Evolutionary conservation across 2,888 invertebrate species (phyloP).

Genomic region (Athalia cordata): DNA sequence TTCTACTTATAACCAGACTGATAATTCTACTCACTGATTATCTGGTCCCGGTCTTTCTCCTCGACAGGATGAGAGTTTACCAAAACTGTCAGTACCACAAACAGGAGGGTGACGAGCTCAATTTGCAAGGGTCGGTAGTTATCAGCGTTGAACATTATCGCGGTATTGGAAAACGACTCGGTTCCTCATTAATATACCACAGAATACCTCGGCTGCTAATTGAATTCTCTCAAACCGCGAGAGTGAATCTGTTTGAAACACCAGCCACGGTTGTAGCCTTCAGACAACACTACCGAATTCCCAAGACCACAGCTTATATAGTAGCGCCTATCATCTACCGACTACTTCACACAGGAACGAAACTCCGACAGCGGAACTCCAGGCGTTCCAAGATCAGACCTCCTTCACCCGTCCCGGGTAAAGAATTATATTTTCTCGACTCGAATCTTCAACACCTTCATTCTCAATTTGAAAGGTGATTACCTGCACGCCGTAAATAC

Average conservation of each 20-base stretch:
- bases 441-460: too few species aligned
- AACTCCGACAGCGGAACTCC: background rate
- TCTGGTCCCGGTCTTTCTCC: slow-evolving; percentile 14
- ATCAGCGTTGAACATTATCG: slow-evolving; percentile 9
- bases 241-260: slow-evolving; percentile 37
- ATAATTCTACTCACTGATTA: slow-evolving; percentile 17
- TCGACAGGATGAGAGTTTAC: slow-evolving; percentile 26
- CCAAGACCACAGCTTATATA: slow-evolving; percentile 55
- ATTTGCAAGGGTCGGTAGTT: background rate
- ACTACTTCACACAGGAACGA: background rate
- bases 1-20: too few species aligned
- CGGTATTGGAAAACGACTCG: background rate
- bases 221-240: slow-evolving; percentile 4
- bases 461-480: too few species aligned
- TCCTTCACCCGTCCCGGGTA: too few species aligned
- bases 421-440: too few species aligned
- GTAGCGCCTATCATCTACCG: slow-evolving; percentile 12
- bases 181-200: background rate
- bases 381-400: background rate
- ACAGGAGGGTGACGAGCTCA: background rate
- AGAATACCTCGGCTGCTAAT: background rate
- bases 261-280: slow-evolving; percentile 47
- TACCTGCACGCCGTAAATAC: too few species aligned
- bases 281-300: slow-evolving; percentile 55
- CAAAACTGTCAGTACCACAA: background rate